Conservation (phyloP, 2,888 invertebrate genomes). For the Rhagium mordax region DNA sequence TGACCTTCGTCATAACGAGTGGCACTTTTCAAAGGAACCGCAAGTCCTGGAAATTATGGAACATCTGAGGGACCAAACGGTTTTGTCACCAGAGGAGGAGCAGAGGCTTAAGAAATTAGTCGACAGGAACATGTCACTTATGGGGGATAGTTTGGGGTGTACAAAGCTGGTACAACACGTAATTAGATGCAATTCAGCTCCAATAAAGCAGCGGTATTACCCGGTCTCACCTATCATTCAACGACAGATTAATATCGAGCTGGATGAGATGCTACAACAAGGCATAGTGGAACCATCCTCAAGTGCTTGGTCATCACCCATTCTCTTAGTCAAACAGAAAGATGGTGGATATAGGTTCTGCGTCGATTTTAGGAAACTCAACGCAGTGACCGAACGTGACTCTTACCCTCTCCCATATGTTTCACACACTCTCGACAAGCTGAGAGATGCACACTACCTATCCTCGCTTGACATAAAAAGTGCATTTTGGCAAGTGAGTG, state of each 20-base stretch:
- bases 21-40: neutral
- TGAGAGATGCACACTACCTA: too few relatives aligned
- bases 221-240: neutral
- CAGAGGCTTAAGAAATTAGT: neutral
- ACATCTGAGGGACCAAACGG: neutral
- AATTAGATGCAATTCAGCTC: neutral
- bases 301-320: too few relatives aligned
- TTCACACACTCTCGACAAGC: too few relatives aligned
- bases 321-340: too few relatives aligned
- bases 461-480: too few relatives aligned
- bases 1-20: too few relatives aligned
- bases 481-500: too few relatives aligned
- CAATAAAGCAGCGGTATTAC: neutral
- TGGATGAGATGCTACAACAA: neutral
- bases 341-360: too few relatives aligned
- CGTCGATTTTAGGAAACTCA: too few relatives aligned
- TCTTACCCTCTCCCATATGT: too few relatives aligned
- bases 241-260: neutral
- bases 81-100: neutral
- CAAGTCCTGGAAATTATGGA: neutral
- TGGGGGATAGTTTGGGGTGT: neutral
- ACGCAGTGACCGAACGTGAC: too few relatives aligned
- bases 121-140: neutral
- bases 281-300: conserved; percentile 4
- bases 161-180: neutral